Conservation (phyloP, 2,888 invertebrate species). For the Drosophila sordidapex region DNA sequence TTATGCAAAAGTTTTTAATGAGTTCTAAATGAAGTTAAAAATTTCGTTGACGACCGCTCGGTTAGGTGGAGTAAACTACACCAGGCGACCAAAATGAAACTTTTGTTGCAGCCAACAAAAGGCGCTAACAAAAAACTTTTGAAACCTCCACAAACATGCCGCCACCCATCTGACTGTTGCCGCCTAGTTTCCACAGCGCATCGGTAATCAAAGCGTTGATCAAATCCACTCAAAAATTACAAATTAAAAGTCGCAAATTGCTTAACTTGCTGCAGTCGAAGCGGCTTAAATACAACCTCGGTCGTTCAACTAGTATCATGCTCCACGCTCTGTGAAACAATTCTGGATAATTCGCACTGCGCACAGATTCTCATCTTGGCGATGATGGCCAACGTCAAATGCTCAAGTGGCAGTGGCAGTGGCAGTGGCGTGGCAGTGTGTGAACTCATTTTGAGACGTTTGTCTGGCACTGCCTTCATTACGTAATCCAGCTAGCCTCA, state of each 20-base stretch:
- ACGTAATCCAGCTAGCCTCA: conserved; percentile 47
- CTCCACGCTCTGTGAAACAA: not conserved
- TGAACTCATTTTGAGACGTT: conserved; percentile 68
- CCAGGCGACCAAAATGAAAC: conserved; percentile 61
- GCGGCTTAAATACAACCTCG: conserved; percentile 40
- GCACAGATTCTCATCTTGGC: conserved; percentile 46
- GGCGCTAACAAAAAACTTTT: conserved; percentile 18
- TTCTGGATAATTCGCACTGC: conserved; percentile 25
- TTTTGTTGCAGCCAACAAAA: conserved; percentile 56
- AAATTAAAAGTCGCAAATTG: conserved; percentile 40
- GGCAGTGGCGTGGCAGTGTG: conserved; percentile 21
- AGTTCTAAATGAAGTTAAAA: conserved; percentile 77
- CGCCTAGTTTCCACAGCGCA: conserved; percentile 20
- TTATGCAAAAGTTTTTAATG: conserved; percentile 79
- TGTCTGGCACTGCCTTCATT: conserved; percentile 70
- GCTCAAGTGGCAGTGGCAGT: conserved; percentile 20
- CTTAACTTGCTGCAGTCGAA: conserved; percentile 47
- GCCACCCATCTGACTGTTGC: conserved; percentile 26
- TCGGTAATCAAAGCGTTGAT: conserved; percentile 61
- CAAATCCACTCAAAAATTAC: conserved; percentile 38
- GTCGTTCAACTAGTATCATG: conserved; percentile 2
- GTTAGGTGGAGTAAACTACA: conserved; percentile 70
- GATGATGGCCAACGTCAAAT: conserved; percentile 57
- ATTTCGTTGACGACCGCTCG: conserved; percentile 68
- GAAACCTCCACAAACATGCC: not conserved